phyloP scores from a whole-genome alignment of 1,140 invertebrate genomes.

The Leucophenga varia region DNA sequence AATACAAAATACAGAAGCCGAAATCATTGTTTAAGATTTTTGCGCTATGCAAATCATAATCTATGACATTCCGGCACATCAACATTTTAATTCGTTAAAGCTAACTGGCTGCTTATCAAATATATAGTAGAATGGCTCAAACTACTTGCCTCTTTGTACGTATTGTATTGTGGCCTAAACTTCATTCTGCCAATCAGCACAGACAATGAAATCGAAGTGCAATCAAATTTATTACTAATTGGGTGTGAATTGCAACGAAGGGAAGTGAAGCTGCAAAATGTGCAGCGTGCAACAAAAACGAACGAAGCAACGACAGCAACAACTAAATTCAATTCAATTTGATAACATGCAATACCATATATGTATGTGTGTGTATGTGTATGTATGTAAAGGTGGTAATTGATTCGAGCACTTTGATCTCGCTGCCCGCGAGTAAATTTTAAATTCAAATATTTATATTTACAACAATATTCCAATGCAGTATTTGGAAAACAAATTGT shows the following conservation, averaged over 20 bases:
- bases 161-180: not conserved
- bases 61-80: too few species aligned
- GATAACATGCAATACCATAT: too few species aligned
- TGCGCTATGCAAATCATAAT: too few species aligned
- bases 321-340: too few species aligned
- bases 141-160: not conserved
- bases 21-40: too few species aligned
- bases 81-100: slow-evolving; percentile 49
- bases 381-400: slow-evolving; percentile 45
- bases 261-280: not conserved
- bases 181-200: slow-evolving; percentile 2
- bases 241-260: slow-evolving; percentile 44
- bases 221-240: slow-evolving; percentile 55
- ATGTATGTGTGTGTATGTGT: too few species aligned
- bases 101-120: slow-evolving; percentile 17
- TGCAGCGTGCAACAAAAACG: too few species aligned
- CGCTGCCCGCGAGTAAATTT: too few species aligned
- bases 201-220: slow-evolving; percentile 18
- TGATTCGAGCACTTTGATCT: slow-evolving; percentile 47
- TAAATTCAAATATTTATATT: slow-evolving; percentile 2
- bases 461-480: slow-evolving; percentile 28
- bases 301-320: too few species aligned
- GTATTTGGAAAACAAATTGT: slow-evolving; percentile 46
- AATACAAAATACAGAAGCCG: slow-evolving; percentile 50
- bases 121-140: not conserved